phyloP scores from a whole-genome alignment of 2,888 invertebrate genomes.

The Xestia xanthographa region DNA sequence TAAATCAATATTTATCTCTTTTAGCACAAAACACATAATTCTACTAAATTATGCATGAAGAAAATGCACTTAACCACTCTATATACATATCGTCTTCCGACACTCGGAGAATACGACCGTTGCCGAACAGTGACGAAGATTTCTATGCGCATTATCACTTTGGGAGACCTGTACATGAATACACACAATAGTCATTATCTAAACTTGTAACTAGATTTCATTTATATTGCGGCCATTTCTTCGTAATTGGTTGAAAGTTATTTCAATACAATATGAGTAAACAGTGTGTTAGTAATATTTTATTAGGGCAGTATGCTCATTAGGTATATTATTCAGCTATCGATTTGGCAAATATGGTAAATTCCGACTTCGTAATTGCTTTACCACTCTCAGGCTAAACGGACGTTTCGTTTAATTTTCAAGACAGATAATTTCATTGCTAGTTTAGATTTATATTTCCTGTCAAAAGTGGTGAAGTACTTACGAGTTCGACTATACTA shows the following conservation, averaged over 20 bases:
- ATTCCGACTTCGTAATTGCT: background rate
- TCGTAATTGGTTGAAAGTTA: background rate
- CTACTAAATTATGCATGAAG: no score
- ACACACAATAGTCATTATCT: background rate
- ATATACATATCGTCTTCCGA: no score
- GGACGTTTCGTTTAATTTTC: background rate
- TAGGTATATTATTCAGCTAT: constrained; percentile 5
- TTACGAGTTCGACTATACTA: background rate
- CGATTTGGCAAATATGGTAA: constrained; percentile 22
- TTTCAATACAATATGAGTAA: background rate
- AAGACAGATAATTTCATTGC: background rate
- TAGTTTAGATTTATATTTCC: background rate
- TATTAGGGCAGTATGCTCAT: background rate
- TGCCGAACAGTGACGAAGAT: no score
- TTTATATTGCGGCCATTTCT: background rate
- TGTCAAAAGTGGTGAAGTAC: background rate
- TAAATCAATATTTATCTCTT: no score
- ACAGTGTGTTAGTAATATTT: background rate
- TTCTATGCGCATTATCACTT: no score
- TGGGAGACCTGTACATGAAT: no score
- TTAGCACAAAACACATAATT: no score
- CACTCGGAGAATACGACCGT: no score
- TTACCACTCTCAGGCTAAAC: background rate
- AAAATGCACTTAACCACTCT: no score
- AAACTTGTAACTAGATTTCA: background rate